Evolutionary conservation across 2,888 invertebrate genomes (phyloP), one percentile per base, ranked within the genome.

Genomic region (Scaptomyza tumidula): DNA sequence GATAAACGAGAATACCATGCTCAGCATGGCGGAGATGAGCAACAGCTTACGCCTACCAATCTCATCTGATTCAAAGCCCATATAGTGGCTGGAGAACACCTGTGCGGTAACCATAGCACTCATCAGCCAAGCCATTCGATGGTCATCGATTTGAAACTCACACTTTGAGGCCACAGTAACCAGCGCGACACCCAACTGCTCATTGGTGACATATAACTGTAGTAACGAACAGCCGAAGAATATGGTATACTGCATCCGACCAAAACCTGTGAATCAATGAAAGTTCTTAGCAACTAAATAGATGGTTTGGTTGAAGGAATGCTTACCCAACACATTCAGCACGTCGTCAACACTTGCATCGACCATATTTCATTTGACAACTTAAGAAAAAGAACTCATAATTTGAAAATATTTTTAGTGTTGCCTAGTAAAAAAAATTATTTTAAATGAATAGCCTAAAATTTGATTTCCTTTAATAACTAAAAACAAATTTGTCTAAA

Each of bases 321-420:
- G 14, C 70, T 83, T 65, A 80, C 80, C 80, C 14, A 81, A 37
- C 5, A 7, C 5, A 9, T 45, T 9, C 1, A 78, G 54, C 2
- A 60, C 75, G 0, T 80, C 69, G 31, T 84, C 78, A 14, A 84
- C 67, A 37, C 56, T 67, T 2, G 46, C 27, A 6, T 72, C 53
- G 2, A 24, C 16, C 56, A 56, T 63, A 3, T 27, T 45, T 14
- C 1, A 39, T 27, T 24, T 41, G 11, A 11, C 48, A 19, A 24
- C 6, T 10, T 31, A 33, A 16, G 14, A 19, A 27, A 43, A 16
- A 35, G 2, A 37, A 14, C 13, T 54, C 13, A 16, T 31, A 52
- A 27, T 41, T 16, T 13, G 6, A 27, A 27, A 3, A 33, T 33
- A 33, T 16, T 16, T 48, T 6, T 4, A 14, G 9, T 13, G 31